Evolutionary conservation across 2,797 vertebrate species (phyloP).

Genomic region (Pipistrellus pipistrellus): DNA sequence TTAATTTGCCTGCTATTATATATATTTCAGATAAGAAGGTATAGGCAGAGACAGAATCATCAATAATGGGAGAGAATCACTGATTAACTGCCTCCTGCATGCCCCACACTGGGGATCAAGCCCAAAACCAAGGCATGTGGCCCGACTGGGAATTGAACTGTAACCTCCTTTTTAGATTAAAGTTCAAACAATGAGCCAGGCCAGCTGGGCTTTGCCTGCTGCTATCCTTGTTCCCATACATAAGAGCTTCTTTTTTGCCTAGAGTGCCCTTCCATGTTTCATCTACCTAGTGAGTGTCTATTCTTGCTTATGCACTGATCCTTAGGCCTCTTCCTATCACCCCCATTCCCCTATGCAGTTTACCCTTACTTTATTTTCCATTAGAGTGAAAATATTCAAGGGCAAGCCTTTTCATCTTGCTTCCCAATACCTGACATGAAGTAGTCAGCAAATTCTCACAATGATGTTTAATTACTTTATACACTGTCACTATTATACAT

Average conservation of each 20-base stretch:
- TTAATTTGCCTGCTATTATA: not conserved
- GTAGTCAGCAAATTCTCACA: constrained; percentile 40
- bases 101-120: too few species aligned
- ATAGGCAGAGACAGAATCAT: too few species aligned
- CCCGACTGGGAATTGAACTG: too few species aligned
- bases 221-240: not conserved
- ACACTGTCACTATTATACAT: constrained; percentile 39
- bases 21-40: too few species aligned
- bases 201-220: not conserved
- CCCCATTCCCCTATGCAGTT: not conserved
- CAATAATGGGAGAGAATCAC: too few species aligned
- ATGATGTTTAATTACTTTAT: constrained; percentile 57
- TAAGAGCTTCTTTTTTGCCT: not conserved
- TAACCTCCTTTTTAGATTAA: too few species aligned
- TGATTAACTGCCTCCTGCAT: too few species aligned
- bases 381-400: constrained; percentile 30
- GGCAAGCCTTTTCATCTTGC: constrained; percentile 35
- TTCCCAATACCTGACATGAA: constrained; percentile 2
- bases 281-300: not conserved
- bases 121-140: too few species aligned
- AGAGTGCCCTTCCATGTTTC: not conserved
- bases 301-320: not conserved
- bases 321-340: not conserved
- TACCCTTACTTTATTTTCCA: constrained; percentile 18
- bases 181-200: too few species aligned